Evolutionary conservation across 2,797 vertebrate genomes (phyloP), one percentile per base, ranked within the genome.

Genomic region (Ispidina lecontei): DNA sequence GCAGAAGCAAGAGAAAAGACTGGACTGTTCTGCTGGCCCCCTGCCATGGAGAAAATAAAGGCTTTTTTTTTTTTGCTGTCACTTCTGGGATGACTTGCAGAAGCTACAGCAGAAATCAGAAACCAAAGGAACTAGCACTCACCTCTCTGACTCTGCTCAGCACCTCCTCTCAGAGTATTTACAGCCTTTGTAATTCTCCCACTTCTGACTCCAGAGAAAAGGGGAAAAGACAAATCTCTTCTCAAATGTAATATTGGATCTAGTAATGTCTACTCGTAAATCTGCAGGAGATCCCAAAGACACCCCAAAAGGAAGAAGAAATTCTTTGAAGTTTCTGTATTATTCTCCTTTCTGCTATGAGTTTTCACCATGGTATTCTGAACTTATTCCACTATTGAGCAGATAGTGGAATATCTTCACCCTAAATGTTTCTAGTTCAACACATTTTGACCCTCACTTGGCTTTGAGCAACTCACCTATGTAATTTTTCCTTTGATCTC

Each of bases 101-200:
- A 65, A 72, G 16, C 68, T 16, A 22, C 19, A 59, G 92, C 68
- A 87, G 89, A 83, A 90, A 91, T 41, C 60, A 93, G 64, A 90
- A 84, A 70, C 71, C 33, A 15, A 74, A 8, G 4, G 49, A 56
- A 80, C 73, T 82, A 65, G 39, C 46, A 4, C 26, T 31, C 52
- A 58, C 58, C 28, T 54, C 65, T 62, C 68, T 13, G 58, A 49
- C 39, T 89, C 79, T 47, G 59, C 90, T 25, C 46, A 31, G 75
- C 72, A 64, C 58, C 20, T 68, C 58, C 43, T 49, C 72, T 76
- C 31, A 12, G 59, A 62, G 37, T 39, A 74, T 65, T 78, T 76
- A 55, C 62, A 65, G 62, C 35, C 31, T 65, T 60, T 54, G 5
- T 22, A 31, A 75, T 73, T 76, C 67, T 84, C 23, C 29, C 15